Conservation (phyloP, 64 coral and sea anemone genomes). For the Porites lutea region DNA sequence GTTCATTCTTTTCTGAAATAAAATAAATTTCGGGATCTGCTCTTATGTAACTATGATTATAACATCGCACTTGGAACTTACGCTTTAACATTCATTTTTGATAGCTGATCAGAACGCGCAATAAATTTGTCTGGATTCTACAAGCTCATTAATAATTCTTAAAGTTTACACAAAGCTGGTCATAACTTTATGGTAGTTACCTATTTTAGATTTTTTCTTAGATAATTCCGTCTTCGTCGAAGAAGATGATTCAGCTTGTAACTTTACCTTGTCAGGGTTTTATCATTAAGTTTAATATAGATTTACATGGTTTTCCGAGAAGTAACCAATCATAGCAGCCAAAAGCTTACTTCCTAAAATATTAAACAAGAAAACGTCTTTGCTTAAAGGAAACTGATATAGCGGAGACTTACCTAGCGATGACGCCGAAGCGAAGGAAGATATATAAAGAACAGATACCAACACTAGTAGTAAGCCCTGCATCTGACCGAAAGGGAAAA, state of each 20-base stretch:
- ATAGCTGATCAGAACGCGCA: not conserved
- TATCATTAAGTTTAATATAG: no score
- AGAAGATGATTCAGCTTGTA: no score
- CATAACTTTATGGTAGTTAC: not conserved
- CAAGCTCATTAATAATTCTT: not conserved
- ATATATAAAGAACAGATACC: conserved; percentile 35
- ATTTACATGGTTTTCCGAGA: no score
- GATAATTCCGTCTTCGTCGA: no score
- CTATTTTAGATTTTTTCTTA: no score
- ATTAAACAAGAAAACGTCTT: no score
- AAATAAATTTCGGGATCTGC: no score
- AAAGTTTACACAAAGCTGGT: not conserved
- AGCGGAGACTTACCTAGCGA: conserved; percentile 25
- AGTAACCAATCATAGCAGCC: not conserved
- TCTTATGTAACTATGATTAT: no score
- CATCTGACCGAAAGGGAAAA: conserved; percentile 22
- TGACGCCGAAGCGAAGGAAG: conserved; percentile 31
- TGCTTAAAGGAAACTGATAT: not conserved
- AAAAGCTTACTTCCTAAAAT: no score
- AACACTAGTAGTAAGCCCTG: conserved; percentile 34
- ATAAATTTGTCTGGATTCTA: not conserved
- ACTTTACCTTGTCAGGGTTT: no score
- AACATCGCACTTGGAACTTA: no score
- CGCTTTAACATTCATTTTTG: not conserved
- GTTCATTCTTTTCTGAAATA: no score